Base-by-base conservation (phyloP, 2,888 invertebrate genomes). In the Leucoma salicis region DNA sequence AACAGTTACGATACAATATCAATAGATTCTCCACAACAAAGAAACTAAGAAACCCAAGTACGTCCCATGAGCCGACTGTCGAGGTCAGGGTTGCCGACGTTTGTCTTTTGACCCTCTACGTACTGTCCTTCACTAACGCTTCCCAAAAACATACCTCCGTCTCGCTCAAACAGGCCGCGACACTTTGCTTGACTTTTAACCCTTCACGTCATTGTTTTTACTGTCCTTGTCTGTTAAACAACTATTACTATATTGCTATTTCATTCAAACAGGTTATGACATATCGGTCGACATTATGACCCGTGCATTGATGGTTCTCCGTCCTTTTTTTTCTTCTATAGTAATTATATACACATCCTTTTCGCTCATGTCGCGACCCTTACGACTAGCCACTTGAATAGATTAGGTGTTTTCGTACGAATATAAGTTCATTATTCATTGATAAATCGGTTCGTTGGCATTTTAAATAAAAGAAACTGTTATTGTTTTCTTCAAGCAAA, bases 361-460 rank as follows among this genome's bases (percentile, higher is more conserved):
- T 63, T 88, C 78, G 49, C 65, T 57, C 72, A 60, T 81, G 86
- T 84, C 84, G 58, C 81, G 88, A 87, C 88, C 88, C 82, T 63
- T 77, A 69, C 74, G 75, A 72, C 86, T 87, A 85, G 84, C 82
- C 81, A 82, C 79, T 82, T 84, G 86, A 89, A 88, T 89, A 88
- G 88, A 89, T 89, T 89, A 87, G 81, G 85, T 87, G 87, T 87
- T 87, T 88, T 89, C 79, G 82, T 82, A 76, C 68, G 73, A 75
- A 72, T 70, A 57, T 61, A 80, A 67, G 84, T 86, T 85, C 83
- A 85, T 82, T 88, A 89, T 83, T 86, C 80, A 87, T 82, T 83
- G 87, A 87, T 89, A 85, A n/a, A 79, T 65, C 57, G 64, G 82
- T 84, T 78, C 79, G 74, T 80, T 82, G 78, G 81, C 78, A 78